phyloP scores from a whole-genome alignment of 1,140 invertebrate species.

The Patella vulgata region DNA sequence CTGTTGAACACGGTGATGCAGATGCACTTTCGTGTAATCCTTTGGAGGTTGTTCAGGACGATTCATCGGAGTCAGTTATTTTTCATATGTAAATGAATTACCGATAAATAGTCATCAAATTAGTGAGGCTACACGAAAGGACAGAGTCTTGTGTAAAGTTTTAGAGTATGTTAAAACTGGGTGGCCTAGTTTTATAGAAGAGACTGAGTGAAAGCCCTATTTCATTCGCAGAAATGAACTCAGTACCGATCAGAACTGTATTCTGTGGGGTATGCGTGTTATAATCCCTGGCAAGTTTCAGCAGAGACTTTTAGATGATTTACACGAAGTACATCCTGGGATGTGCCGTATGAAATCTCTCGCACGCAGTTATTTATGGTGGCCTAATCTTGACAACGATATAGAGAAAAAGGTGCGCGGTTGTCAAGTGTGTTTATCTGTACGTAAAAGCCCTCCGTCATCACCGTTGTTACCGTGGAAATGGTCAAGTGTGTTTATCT shows the following conservation, averaged over 20 bases:
- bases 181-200: constrained; percentile 5
- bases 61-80: background rate
- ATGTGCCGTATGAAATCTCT: constrained; percentile 70
- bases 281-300: constrained; percentile 65
- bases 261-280: constrained; percentile 34
- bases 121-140: constrained; percentile 7
- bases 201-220: constrained; percentile 21
- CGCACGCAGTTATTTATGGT: constrained; percentile 70
- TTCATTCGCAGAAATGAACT: constrained; percentile 26
- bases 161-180: constrained; percentile 8
- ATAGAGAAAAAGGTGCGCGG: constrained; percentile 61
- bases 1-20: constrained; percentile 29
- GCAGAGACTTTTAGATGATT: constrained; percentile 56
- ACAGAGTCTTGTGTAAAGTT: constrained; percentile 19
- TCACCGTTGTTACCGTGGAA: too few species aligned
- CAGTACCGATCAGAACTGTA: constrained; percentile 24
- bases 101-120: constrained; percentile 16
- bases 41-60: background rate
- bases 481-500: too few species aligned
- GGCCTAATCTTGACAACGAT: constrained; percentile 67
- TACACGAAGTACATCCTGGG: constrained; percentile 69
- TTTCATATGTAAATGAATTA: constrained; percentile 10
- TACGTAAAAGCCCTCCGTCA: too few species aligned
- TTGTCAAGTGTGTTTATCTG: constrained; percentile 44
- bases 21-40: constrained; percentile 35